phyloP scores from a whole-genome alignment of 30 jellyfish, hydroid and myxozoan genomes.

The Mastigias papua region DNA sequence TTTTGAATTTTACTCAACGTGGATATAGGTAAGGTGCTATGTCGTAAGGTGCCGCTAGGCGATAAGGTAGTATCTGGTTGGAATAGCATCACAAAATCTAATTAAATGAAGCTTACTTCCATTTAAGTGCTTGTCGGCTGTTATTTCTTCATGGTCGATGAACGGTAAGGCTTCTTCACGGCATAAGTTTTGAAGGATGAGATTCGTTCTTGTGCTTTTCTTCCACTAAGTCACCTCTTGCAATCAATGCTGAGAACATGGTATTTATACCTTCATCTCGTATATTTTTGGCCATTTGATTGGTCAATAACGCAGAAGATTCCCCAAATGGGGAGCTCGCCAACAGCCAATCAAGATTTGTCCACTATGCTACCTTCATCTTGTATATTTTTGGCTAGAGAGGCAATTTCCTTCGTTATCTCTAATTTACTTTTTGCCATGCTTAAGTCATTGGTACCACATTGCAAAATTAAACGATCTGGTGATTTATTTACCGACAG shows the following conservation, averaged over 20 bases:
- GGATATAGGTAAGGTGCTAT: too few species aligned
- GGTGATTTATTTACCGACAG: not conserved
- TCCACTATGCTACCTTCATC: not conserved
- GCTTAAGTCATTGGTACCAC: not conserved
- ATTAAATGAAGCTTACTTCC: not conserved
- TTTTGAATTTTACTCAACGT: too few species aligned
- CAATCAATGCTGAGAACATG: not conserved
- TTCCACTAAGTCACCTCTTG: not conserved
- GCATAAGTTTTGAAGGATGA: not conserved
- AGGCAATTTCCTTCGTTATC: not conserved
- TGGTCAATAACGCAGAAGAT: too few species aligned
- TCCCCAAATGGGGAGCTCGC: too few species aligned
- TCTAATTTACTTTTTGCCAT: not conserved
- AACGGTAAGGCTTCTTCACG: not conserved
- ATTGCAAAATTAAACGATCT: not conserved
- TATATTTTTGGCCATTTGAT: not conserved
- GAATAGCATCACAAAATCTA: not conserved
- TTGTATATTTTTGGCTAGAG: not conserved
- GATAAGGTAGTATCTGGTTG: not conserved
- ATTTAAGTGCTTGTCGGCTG: not conserved
- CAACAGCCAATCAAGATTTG: too few species aligned
- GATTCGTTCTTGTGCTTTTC: not conserved
- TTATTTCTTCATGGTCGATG: not conserved
- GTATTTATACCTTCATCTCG: not conserved
- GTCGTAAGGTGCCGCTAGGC: too few species aligned